Base-by-base conservation (phyloP, 2,888 invertebrate species). In the Leptura quadrifasciata region DNA sequence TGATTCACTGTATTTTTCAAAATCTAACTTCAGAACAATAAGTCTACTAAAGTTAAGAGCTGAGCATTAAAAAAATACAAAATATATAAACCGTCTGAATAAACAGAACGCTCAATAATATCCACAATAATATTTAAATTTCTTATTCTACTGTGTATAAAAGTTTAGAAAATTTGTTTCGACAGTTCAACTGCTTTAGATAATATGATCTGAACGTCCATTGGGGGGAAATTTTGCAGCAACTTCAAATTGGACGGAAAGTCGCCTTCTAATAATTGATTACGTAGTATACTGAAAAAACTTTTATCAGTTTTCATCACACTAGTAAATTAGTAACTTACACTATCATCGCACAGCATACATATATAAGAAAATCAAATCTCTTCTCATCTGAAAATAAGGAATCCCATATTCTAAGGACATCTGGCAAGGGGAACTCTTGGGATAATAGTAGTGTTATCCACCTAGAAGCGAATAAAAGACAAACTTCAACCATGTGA, bases 261-360 rank as follows among this genome's bases (percentile, higher is more conserved):
- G 89, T 99, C 99, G 70, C 95, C 96, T 72, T 90, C 91, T 72
- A 99, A 90, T 78, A 99, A 91, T 83, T 95, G 93, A 67, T 96
- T 94, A 87, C 96, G 92, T 81, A 98, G 91, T 82, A 97, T 92
- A 84, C 97, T 97, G 89, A 79, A 89, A 65, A n/a, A 63, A 63
- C 12, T 31, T 6, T 9, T 17, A 10, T 61, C n/a, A 89, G 79
- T 79, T 79, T 77, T 75, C 71, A 47, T n/a, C n/a, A n/a, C n/a
- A 47, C n/a, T 2, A n/a, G 64, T 17, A 60, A 71, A 55, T 24
- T 52, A 67, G 8, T 54, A 12, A 93, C 96, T 93, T 91, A 98
- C 97, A 98, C 91, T 83, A 99, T 95, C 99, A 99, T 99, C 85
- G 98, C 97, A 91, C 97, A 96, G 89, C 98, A 98, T 75, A 98